Conservation (phyloP, 2,113 vertebrate genomes). For the Sarotherodon lohbergeri region DNA sequence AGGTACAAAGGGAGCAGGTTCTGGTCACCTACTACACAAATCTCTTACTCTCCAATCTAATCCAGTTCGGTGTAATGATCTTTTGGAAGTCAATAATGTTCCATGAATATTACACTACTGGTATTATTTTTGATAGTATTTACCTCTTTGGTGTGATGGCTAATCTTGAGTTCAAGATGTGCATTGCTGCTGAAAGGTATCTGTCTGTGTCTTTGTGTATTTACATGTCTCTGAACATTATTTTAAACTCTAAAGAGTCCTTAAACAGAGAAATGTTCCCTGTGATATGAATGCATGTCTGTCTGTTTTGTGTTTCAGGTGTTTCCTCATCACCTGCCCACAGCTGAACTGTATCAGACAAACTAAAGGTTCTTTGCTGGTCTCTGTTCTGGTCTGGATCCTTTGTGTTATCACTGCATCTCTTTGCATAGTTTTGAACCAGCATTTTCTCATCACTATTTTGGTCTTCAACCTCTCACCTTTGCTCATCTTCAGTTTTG, state of each 20-base stretch:
- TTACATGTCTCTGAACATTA: neutral
- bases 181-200: too few species aligned
- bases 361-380: too few species aligned
- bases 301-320: too few species aligned
- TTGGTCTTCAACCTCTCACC: neutral
- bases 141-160: accelerated
- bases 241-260: too few species aligned
- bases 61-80: neutral
- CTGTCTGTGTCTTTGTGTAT: too few species aligned
- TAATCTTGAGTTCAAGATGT: too few species aligned
- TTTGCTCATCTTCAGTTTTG: neutral
- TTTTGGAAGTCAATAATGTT: neutral
- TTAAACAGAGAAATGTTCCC: neutral
- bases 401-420: too few species aligned
- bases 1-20: neutral
- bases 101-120: too few species aligned
- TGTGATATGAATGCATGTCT: neutral
- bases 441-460: accelerated
- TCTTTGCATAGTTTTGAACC: too few species aligned
- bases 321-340: too few species aligned
- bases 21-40: neutral
- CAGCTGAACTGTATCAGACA: too few species aligned
- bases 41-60: neutral
- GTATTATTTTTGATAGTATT: accelerated
- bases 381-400: too few species aligned